Base-by-base conservation (phyloP, 2,113 vertebrate genomes). In the Elephas maximus region DNA sequence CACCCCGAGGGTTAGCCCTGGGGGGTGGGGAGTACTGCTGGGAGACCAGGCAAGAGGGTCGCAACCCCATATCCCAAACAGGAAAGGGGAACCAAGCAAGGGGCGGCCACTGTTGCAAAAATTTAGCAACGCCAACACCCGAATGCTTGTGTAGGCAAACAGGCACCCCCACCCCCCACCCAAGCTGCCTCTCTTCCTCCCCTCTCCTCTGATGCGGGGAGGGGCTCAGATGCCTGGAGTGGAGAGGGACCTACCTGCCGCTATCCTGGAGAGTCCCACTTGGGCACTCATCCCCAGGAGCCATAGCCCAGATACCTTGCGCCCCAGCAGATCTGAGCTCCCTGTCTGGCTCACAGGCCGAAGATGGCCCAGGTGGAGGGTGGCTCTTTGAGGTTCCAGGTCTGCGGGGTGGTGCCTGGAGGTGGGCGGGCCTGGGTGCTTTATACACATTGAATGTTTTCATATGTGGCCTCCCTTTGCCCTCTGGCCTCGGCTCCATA, bases 51-150 rank as follows among this genome's bases (percentile, higher is more conserved):
- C 37, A 8, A 73, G n/a, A 74, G 37, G 20, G 73, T 4, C 15
- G 14, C 37, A 7, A 74, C 37, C 71, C 37, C 20, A 74, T 23
- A 41, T 41, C 37, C 37, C 37, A 9, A 21, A 37, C 6, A 24
- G 37, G n/a, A 7, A 24, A 24, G 73, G 41, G n/a, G 71, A 26
- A 37, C n/a, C 21, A 74, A 37, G 21, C 37, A 41, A 74, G 65
- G 30, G 65, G 10, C 4, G 8, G 65, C 28, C 8, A 0, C 18
- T 28, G 37, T 44, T 1, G 0, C 2, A 0, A 48, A 51, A 24
- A 24, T 15, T 24, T 0, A 0, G 67, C 21, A 21, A 17, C 45
- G 14, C 30, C 12, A 17, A 14, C 23, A 30, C 30, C 23, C 0
- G 2, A 28, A n/a, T 17, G 48, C n/a, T 23, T 6, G 8, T 10